A percentile compares a stretch with the other conserved stretches of the same genome.
These are phyloP conservation scores for Epizoanthus rinbou DNA, from an alignment of 92 coral and sea anemone species.

Conservation along the genomic window DNA sequence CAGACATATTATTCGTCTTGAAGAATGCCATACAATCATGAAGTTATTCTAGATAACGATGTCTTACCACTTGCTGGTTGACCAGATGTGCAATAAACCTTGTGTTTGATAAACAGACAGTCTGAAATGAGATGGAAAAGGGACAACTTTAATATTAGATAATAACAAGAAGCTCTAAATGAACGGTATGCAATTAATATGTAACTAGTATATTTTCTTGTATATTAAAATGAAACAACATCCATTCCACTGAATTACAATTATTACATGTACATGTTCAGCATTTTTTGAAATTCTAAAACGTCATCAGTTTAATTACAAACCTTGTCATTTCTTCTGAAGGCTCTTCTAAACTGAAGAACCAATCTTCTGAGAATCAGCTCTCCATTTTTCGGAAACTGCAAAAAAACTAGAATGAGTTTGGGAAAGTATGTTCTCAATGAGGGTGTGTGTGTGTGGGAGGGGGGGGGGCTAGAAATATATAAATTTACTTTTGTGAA, in stretches of 20 bases:
- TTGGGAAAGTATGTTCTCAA: not conserved
- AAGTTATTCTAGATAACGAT: not conserved
- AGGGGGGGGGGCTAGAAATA: too few species aligned
- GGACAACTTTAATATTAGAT: not conserved
- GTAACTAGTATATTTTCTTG: too few species aligned
- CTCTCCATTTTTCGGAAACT: slow-evolving; percentile 99
- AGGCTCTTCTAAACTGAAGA: slow-evolving; percentile 89
- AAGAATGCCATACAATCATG: not conserved
- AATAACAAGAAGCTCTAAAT: not conserved
- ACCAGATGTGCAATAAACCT: slow-evolving; percentile 95
- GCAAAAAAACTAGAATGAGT: not conserved
- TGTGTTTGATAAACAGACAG: slow-evolving; percentile 84
- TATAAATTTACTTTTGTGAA: too few species aligned
- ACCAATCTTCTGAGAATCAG: slow-evolving; percentile 85
- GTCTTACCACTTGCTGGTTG: slow-evolving; percentile 96
- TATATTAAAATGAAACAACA: too few species aligned
- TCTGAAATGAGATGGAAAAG: slow-evolving; percentile 49
- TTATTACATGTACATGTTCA: too few species aligned
- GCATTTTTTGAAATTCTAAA: not conserved
- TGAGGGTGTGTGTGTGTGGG: too few species aligned
- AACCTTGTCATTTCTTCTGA: slow-evolving; percentile 95
- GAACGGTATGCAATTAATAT: too few species aligned
- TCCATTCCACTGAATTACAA: not conserved
- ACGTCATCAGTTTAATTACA: not conserved
- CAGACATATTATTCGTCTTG: not conserved